Evolutionary conservation across 1,140 invertebrate genomes (phyloP), one percentile per base, ranked within the genome.

Genomic region (Telenomus remus): DNA sequence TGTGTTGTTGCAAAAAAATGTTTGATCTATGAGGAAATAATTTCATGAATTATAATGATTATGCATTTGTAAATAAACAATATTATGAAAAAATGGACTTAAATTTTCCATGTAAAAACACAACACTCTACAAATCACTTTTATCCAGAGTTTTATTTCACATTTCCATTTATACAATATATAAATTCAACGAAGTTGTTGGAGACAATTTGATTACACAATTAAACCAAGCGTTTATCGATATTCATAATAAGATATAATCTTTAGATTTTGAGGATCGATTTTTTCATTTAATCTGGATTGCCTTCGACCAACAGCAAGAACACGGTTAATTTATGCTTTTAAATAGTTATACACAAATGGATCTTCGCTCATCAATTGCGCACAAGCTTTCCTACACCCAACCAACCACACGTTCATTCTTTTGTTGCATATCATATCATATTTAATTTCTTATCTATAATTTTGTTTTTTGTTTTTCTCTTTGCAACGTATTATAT

Each of bases 141-240:
- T 83, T 83, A 72, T 81, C 82, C 81, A 84, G 66, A 83, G 73
- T 64, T 84, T 85, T 85, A 84, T 85, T 78, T 84, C 79, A 82
- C 63, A 74, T 47, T 77, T 84, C 84, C 68, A 81, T 85, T 84
- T 84, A 83, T 84, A 85, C 82, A 84, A 84, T 84, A 82, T 85
- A 84, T 79, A 85, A 85, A 84, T 78, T 81, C 70, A 80, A 83
- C 80, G 81, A 82, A n/a, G 69, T 78, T 47, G 50, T n/a, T 64
- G 76, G 78, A 81, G 81, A 79, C 81, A 78, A 49, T 49, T 56
- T 35, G 66, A 63, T 70, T 51, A 56, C 35, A 54, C 46, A 60
- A 69, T 60, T 72, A 16, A 19, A 42, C 13, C 39, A 44, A 27
- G 19, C 6, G 54, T 49, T 69, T 27, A 33, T 61, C 64, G 61